A percentile compares a stretch with the other conserved stretches of the same genome.
These are phyloP conservation scores for Hyperoplus immaculatus DNA, from an alignment of 2,797 vertebrate species.

Conservation along the genomic window DNA sequence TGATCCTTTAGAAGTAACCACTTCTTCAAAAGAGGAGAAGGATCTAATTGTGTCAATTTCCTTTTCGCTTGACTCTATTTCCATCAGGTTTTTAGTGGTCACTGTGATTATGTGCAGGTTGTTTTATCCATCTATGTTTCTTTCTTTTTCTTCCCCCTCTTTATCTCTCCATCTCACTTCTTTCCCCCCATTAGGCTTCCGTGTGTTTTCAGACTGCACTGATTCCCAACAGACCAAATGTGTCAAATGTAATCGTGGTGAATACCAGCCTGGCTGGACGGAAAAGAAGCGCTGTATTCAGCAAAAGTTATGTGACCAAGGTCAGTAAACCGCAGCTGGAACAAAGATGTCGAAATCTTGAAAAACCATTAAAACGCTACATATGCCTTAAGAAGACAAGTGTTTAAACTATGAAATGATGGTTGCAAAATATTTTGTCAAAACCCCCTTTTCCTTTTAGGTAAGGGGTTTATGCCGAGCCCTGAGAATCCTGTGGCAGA, in stretches of 20 bases:
- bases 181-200: constrained; percentile 83
- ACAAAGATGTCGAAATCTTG: background rate
- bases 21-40: constrained; percentile 12
- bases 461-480: constrained; percentile 87
- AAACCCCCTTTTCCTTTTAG: constrained; percentile 70
- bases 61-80: constrained; percentile 21
- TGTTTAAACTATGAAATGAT: background rate
- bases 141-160: background rate
- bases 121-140: constrained; percentile 29
- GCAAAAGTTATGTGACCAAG: constrained; percentile 91
- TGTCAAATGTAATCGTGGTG: constrained; percentile 83
- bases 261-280: constrained; percentile 92
- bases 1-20: constrained; percentile 7
- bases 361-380: background rate
- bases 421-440: background rate
- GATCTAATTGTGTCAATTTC: constrained; percentile 25
- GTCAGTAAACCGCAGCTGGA: constrained; percentile 78
- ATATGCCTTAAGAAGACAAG: background rate
- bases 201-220: constrained; percentile 85
- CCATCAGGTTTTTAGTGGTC: constrained; percentile 20
- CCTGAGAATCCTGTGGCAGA: constrained; percentile 84
- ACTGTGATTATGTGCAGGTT: constrained; percentile 7
- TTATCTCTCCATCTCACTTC: background rate
- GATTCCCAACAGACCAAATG: constrained; percentile 82
- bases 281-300: constrained; percentile 84